Evolutionary conservation across 2,797 vertebrate genomes (phyloP), one percentile per base, ranked within the genome.

Genomic region (Lacerta agilis): DNA sequence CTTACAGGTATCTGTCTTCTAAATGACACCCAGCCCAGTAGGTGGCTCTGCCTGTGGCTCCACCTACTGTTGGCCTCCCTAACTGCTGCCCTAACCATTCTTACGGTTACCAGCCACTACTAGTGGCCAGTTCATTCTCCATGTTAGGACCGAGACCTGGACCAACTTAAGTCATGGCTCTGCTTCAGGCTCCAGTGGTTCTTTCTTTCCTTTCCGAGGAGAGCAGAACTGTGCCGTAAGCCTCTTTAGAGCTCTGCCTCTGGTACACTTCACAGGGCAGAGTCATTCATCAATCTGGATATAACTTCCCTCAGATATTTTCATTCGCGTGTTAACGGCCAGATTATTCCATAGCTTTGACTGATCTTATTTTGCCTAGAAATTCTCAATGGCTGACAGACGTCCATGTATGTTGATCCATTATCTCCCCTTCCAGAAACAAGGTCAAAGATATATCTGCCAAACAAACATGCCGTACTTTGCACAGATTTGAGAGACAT

Each of bases 381-480:
- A 71, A 71, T 88, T 90, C n/a, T 87, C 88, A 87, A 75, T 76
- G 75, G 4, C 55, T 92, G 92, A 88, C 93, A 90, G 72, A 15
- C 58, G 92, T 93, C 92, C 87, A 90, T 67, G 5, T 80, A 79
- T 76, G 67, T 93, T 93, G 94, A 93, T 93, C 76, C 87, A 67
- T 78, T 55, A 5, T 87, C 45, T 94, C 27, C 92, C 87, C 86
- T 94, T 89, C 86, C 87, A 69, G 58, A 91, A 87, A 75, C 82
- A 89, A 94, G 58, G 92, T 87, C 82, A 86, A 91, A 84, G 78
- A 67, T 36, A 87, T 27, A 49, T 25, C 36, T 83, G 61, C 45
- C 45, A 10, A 45, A 9, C 90, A 0, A 87, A 69, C 27, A 18
- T 90, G 91, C 75, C 86, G 49, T 41, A 85, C 87, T 75, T 84